Evolutionary conservation across 2,113 vertebrate genomes (phyloP), one percentile per base, ranked within the genome.

Genomic region (Leuciscus idus): DNA sequence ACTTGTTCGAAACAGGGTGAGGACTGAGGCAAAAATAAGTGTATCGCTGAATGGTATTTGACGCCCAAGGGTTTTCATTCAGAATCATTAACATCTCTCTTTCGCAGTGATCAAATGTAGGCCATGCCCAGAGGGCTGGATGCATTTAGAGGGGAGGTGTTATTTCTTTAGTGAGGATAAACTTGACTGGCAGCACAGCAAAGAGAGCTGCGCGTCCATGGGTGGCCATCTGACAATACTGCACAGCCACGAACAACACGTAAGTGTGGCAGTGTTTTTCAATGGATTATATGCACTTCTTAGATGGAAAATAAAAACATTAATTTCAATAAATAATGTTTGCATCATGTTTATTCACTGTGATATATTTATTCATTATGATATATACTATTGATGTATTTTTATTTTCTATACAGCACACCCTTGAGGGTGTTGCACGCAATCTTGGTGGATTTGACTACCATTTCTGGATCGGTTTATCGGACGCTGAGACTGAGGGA

Each of bases 81-180:
- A 52, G 50, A 52, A 6, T 52, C 50, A 78, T 21, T 21, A 33
- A n/a, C 11, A 72, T 68, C 7, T 30, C 23, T 84, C n/a, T 0
- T 72, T 13, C n/a, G 0, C n/a, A 90, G 91, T 91, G 84, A 84
- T 73, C 4, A 39, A 70, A 61, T 92, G 90, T 86, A 84, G 36
- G 2, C 88, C 91, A 59, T 93, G 92, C 89, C 93, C 90, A 46
- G 90, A 90, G 17, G 62, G 68, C 43, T 92, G 91, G 91, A 61
- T 89, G 36, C 87, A 88, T 39, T 33, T 89, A 1, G 83, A 86
- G 12, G 87, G 79, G 48, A 89, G 89, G 55, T 92, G 92, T 87
- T 93, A 91, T 77, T 75, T 66, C 87, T 93, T 93, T 86, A 93
- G 93, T 82, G 43, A 48, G 0, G 86, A 93, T 81, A 92, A 91